Base-by-base conservation (phyloP, 2,113 vertebrate species). In the Catharus fuscescens region DNA sequence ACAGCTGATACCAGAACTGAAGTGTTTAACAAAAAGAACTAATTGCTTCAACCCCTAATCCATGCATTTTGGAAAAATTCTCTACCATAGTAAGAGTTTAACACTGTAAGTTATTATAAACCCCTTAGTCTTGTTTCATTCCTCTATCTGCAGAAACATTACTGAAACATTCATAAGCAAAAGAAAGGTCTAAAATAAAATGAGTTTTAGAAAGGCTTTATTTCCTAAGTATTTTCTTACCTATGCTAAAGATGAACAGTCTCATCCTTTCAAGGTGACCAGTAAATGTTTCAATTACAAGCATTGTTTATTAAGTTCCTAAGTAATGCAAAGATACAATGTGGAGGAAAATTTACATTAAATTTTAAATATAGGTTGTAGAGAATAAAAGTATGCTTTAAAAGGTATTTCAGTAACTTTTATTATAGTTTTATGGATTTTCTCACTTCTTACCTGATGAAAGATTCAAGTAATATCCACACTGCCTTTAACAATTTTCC, bases 381-480 rank as follows among this genome's bases (percentile, higher is more conserved):
- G n/a, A 93, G 76, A 59, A 92, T 54, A 74, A 88, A 93, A 77
- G 18, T 45, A n/a, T 72, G 32, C 50, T 87, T 78, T 59, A 52
- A 94, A 93, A 97, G 31, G 72, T 32, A 92, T 90, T 95, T 79
- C 48, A 85, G 87, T 36, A 57, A 90, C 61, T 81, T 91, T 89
- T 78, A 66, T 62, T 21, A 80, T 44, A 70, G 23, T 74, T 79
- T 42, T 47, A 92, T 25, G 47, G 34, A 94, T 90, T 91, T 86
- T 84, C 65, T 78, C 76, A 44, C 86, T 93, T 93, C 97, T 98
- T 98, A 97, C 96, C 97, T 97, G 82, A 52, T 95, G 71, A 86
- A 96, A 96, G 90, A 90, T 94, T 97, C 64, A 76, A 76, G 92
- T 70, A 80, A 78, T 87, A 38, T 81, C 91, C 78, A 69, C 93